phyloP scores from a whole-genome alignment of 2,113 vertebrate genomes.

The Gambusia holbrooki region DNA sequence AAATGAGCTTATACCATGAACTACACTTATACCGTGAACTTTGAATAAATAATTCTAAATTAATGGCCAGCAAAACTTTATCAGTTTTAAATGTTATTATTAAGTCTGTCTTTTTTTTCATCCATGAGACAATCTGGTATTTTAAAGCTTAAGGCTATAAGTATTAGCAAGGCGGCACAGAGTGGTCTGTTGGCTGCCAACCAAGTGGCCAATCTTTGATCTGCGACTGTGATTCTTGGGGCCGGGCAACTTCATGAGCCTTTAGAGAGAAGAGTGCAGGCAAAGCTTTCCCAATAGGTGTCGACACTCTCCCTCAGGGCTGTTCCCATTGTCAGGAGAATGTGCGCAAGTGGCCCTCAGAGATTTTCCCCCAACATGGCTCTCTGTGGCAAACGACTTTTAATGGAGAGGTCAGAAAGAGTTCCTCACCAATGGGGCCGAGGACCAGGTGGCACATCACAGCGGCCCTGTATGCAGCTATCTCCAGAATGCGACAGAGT shows the following conservation, averaged over 20 bases:
- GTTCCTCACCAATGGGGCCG: conserved; percentile 71
- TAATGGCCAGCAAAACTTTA: conserved; percentile 19
- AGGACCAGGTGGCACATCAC: conserved; percentile 82
- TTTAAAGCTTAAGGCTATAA: conserved; percentile 48
- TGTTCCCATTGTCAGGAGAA: conserved; percentile 66
- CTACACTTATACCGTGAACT: neutral
- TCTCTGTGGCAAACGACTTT: conserved; percentile 73
- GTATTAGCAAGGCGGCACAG: conserved; percentile 52
- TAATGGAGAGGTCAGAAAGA: conserved; percentile 76
- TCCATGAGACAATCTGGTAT: conserved; percentile 38
- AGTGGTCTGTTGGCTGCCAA: conserved; percentile 66
- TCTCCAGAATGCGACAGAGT: conserved; percentile 85
- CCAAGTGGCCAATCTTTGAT: conserved; percentile 75
- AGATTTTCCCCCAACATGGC: conserved; percentile 57
- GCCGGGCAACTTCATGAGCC: conserved; percentile 43
- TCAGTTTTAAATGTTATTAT: conserved; percentile 43
- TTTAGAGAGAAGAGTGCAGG: conserved; percentile 32
- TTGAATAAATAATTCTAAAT: neutral
- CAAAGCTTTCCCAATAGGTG: conserved; percentile 66
- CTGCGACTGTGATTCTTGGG: conserved; percentile 61
- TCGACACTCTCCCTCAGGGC: conserved; percentile 68
- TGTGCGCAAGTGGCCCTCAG: conserved; percentile 75
- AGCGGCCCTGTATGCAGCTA: conserved; percentile 76
- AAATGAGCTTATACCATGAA: neutral
- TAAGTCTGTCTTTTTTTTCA: conserved; percentile 41